Conservation (phyloP, 2,113 vertebrate species). For the Cyphomyrus plagiostoma region DNA sequence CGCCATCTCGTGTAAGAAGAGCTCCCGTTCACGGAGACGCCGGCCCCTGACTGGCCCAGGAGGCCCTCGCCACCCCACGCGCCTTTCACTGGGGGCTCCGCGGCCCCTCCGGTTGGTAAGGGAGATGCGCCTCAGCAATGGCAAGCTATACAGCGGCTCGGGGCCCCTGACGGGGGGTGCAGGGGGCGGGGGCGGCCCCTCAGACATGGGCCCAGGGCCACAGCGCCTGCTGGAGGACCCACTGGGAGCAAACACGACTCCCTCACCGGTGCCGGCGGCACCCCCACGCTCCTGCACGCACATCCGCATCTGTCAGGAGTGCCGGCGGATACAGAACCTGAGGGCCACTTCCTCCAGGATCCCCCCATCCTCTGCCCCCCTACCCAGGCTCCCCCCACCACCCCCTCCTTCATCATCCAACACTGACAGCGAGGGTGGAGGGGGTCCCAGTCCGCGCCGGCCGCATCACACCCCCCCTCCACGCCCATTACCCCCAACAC, state of each 20-base stretch:
- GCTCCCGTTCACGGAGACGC: conserved; percentile 69
- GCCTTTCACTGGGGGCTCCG: conserved; percentile 49
- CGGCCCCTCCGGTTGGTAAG: conserved; percentile 68
- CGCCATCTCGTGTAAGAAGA: conserved; percentile 81
- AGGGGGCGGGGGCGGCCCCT: conserved; percentile 37
- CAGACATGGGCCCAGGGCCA: conserved; percentile 66
- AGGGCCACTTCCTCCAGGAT: conserved; percentile 54
- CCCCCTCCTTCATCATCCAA: conserved; percentile 47
- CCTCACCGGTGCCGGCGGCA: conserved; percentile 28
- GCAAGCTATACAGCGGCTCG: conserved; percentile 73
- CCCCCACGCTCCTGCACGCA: conserved; percentile 57
- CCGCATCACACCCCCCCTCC: conserved; percentile 70
- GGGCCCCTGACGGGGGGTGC: conserved; percentile 61
- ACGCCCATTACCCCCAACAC: conserved; percentile 69
- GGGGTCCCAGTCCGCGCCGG: conserved; percentile 67
- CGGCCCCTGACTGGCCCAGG: conserved; percentile 57
- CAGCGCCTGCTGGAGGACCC: conserved; percentile 80
- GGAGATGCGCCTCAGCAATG: conserved; percentile 81
- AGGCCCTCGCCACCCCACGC: conserved; percentile 53
- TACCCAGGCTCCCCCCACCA: conserved; percentile 16
- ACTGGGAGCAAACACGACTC: conserved; percentile 49
- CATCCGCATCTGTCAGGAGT: conserved; percentile 75
- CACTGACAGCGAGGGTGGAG: conserved; percentile 52
- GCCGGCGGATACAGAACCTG: conserved; percentile 79
- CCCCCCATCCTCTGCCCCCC: conserved; percentile 39